Evolutionary conservation across 2,113 vertebrate species (phyloP), one percentile per base, ranked within the genome.

Genomic region (Apodemus sylvaticus): DNA sequence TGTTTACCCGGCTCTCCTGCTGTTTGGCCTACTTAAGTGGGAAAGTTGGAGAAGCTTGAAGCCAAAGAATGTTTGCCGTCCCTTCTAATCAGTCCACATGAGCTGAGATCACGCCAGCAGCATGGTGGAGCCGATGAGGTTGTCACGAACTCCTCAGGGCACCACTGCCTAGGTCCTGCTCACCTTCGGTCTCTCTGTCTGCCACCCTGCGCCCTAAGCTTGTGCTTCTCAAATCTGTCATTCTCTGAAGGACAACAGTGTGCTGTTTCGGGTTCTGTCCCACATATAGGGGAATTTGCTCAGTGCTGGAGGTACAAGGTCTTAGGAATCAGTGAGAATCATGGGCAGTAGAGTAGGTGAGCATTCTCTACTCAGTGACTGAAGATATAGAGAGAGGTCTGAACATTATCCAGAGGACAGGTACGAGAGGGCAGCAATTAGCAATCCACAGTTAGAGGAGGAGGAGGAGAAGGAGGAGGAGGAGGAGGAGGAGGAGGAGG

Each of bases 21-120:
- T 60, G 60, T 89, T 45, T 71, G 92, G 31, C 92, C 94, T 93
- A 62, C 58, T 94, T 94, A 82, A 2, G 53, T 19, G 53, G 73
- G 78, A 10, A 78, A 77, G 78, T 66, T 86, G 26, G 53, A 39
- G 60, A 89, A 82, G 45, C 73, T 4, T 4, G 83, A 89, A 73
- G 34, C n/a, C 34, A 71, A 73, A 82, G 78, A 58, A 13, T 81
- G 29, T 24, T 31, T 31, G 36, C 66, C 17, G 0, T 7, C 29
- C 22, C n/a, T 89, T 0, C 66, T 2, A 8, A 71, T 87, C 36
- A 31, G 62, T 36, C 17, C 10, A 0, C 7, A 14, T 0, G 76
- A 76, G 45, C 77, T 86, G 77, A 53, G 45, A 11, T 22, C 8
- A 14, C 7, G 1, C 39, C n/a, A 17, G 71, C 34, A 60, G 68